These are phyloP conservation scores for Notarius lentiginosus DNA, from an alignment of 2,113 vertebrate genomes.

Conservation along the genomic window DNA sequence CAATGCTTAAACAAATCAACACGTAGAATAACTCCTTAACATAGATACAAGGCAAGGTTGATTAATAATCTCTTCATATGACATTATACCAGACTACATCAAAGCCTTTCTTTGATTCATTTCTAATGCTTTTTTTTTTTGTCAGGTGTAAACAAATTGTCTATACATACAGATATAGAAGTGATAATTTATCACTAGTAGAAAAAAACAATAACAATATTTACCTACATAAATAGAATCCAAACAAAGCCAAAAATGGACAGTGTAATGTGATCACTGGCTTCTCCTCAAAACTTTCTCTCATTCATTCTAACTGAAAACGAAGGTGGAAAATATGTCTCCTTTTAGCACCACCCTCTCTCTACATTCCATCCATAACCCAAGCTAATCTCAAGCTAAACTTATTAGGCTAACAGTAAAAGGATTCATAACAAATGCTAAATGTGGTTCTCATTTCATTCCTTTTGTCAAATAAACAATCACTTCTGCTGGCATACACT, in stretches of 20 bases:
- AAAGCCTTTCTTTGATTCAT: neutral
- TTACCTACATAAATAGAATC: conserved; percentile 38
- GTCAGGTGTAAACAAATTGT: neutral
- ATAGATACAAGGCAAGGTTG: neutral
- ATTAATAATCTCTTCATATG: neutral
- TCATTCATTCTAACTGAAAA: conserved; percentile 61
- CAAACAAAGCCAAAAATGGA: conserved; percentile 6
- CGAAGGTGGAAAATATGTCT: conserved; percentile 49
- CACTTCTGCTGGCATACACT: neutral
- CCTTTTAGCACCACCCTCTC: conserved; percentile 62
- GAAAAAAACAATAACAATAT: neutral
- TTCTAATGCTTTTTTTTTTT: neutral
- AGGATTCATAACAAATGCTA: neutral
- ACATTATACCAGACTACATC: neutral
- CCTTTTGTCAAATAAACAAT: neutral
- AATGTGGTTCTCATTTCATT: neutral
- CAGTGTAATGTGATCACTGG: neutral
- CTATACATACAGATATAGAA: neutral
- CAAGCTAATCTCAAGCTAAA: neutral
- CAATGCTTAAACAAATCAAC: neutral
- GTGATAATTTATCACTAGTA: neutral
- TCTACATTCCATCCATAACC: conserved; percentile 49
- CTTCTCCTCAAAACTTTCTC: neutral
- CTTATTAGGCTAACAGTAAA: neutral
- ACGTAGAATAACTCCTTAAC: neutral